Conservation (phyloP, 2,113 vertebrate species). For the Calidris pygmaea region DNA sequence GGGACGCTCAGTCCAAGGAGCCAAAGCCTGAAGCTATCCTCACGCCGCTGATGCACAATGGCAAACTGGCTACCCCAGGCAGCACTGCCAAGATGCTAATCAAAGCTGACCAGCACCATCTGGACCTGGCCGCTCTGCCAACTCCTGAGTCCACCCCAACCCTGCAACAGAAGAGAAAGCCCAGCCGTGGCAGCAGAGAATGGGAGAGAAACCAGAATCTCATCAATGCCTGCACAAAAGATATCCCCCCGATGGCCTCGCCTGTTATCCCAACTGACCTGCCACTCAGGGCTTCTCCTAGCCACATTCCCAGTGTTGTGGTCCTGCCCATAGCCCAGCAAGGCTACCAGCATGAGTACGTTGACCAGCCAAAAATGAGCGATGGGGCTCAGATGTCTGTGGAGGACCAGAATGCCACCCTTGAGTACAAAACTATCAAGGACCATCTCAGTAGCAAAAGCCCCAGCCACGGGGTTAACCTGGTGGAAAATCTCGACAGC, state of each 20-base stretch:
- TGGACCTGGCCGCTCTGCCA: conserved; percentile 91
- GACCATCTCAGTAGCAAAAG: conserved; percentile 84
- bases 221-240: conserved; percentile 97
- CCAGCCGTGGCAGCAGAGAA: conserved; percentile 90
- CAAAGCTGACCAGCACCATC: conserved; percentile 95
- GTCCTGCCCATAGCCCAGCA: conserved; percentile 92
- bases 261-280: conserved; percentile 92
- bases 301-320: conserved; percentile 94
- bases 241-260: conserved; percentile 87
- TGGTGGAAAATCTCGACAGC: conserved; percentile 85
- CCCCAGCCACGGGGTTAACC: conserved; percentile 84
- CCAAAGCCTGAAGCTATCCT: conserved; percentile 93
- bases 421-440: conserved; percentile 94
- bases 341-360: conserved; percentile 94
- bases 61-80: conserved; percentile 84
- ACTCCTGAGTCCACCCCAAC: conserved; percentile 95
- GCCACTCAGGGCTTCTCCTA: conserved; percentile 91
- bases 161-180: conserved; percentile 92
- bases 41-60: conserved; percentile 94
- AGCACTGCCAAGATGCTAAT: conserved; percentile 89
- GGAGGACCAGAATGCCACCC: conserved; percentile 91
- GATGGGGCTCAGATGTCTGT: conserved; percentile 80
- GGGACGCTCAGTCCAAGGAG: conserved; percentile 92
- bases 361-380: conserved; percentile 90
- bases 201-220: conserved; percentile 98